Evolutionary conservation across 2,797 vertebrate genomes (phyloP).

Genomic region (Echiichthys vipera): DNA sequence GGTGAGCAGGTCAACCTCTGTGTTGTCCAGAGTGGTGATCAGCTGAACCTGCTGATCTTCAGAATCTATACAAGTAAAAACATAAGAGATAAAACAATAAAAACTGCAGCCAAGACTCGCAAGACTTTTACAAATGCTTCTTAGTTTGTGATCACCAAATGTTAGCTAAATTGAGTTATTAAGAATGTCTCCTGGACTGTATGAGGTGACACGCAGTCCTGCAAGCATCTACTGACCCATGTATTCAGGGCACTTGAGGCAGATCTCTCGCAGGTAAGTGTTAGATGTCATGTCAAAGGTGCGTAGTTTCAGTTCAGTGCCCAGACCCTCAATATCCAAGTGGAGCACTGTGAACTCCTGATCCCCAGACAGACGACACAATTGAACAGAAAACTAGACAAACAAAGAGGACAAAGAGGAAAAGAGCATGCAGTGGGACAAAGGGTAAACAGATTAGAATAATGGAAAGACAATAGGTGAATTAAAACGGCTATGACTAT

Average conservation of each 20-base stretch:
- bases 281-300: conserved; percentile 92
- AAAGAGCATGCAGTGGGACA: neutral
- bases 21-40: conserved; percentile 95
- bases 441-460: neutral
- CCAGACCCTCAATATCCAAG: conserved; percentile 89
- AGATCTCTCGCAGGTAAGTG: conserved; percentile 93
- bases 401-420: neutral
- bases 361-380: conserved; percentile 85
- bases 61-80: conserved; percentile 84
- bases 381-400: conserved; percentile 89
- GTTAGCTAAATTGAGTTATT: neutral
- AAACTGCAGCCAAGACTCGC: neutral
- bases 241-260: conserved; percentile 94
- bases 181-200: neutral
- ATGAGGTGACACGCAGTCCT: neutral
- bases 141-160: neutral
- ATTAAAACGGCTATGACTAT: neutral
- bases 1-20: conserved; percentile 91
- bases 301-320: conserved; percentile 91
- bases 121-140: neutral
- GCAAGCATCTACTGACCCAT: conserved; percentile 85
- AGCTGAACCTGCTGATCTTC: conserved; percentile 92
- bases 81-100: conserved; percentile 19
- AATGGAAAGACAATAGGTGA: neutral
- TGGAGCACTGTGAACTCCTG: conserved; percentile 89